Conservation (phyloP, 1,140 invertebrate genomes). For the Chrysomallon squamiferum region DNA sequence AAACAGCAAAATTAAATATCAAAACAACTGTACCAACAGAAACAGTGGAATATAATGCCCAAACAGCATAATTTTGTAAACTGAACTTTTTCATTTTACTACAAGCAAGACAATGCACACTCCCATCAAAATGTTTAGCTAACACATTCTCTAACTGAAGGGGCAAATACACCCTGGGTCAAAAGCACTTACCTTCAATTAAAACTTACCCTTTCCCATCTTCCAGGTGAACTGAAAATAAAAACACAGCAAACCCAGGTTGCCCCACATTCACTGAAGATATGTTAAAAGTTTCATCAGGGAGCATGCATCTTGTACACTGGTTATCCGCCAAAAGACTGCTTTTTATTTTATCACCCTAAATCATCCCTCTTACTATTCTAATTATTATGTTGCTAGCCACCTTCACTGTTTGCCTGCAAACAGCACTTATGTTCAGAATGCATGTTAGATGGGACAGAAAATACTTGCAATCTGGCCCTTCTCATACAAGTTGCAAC, state of each 20-base stretch:
- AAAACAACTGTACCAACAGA: too few species aligned
- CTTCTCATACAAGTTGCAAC: too few species aligned
- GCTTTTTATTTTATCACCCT: too few species aligned
- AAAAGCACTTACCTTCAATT: not conserved
- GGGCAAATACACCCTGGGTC: not conserved
- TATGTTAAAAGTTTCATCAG: not conserved
- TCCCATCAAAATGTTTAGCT: too few species aligned
- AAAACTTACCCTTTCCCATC: not conserved
- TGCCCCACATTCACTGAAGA: conserved; percentile 3
- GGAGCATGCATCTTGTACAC: conserved; percentile 7
- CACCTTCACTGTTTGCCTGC: too few species aligned
- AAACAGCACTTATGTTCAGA: too few species aligned
- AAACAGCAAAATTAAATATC: too few species aligned
- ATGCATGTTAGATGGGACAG: too few species aligned
- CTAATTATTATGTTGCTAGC: too few species aligned
- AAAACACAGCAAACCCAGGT: conserved; percentile 4
- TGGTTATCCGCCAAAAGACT: not conserved
- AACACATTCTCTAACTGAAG: not conserved
- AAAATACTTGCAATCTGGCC: too few species aligned
- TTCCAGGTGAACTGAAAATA: not conserved
- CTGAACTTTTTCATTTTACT: not conserved
- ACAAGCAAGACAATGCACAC: too few species aligned
- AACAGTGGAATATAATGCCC: not conserved
- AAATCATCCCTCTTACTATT: too few species aligned
- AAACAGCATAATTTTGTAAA: not conserved